Conservation (phyloP, 2,113 vertebrate genomes). For the Zosterops borbonicus region DNA sequence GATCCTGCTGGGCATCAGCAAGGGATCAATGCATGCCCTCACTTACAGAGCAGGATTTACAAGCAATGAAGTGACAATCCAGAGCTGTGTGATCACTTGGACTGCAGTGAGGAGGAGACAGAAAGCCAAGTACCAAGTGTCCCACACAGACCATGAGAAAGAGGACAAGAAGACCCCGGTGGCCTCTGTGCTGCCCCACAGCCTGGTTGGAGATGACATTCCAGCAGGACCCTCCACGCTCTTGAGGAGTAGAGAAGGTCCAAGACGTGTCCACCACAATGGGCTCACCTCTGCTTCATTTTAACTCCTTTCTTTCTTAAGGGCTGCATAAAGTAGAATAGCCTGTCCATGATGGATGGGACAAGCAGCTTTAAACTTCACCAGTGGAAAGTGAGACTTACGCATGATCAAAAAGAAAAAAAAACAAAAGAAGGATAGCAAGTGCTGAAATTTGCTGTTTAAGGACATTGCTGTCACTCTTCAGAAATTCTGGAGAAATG, state of each 20-base stretch:
- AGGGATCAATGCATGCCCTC: not conserved
- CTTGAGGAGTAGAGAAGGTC: accelerated
- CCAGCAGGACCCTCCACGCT: accelerated
- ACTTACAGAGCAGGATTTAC: not conserved
- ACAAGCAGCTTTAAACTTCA: not conserved
- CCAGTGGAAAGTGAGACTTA: not conserved
- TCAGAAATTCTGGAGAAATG: not conserved
- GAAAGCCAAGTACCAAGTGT: not conserved
- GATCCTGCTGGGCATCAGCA: not conserved
- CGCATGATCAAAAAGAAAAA: not conserved
- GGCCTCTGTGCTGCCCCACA: not conserved
- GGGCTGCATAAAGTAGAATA: not conserved
- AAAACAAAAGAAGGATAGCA: not conserved
- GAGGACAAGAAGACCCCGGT: not conserved
- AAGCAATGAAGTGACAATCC: not conserved
- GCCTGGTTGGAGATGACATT: not conserved
- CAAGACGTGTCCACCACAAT: accelerated
- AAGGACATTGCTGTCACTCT: not conserved
- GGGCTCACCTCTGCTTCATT: not conserved
- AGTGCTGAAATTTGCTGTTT: not conserved
- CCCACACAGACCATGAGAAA: not conserved
- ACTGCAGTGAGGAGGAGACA: not conserved
- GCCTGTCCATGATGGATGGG: not conserved
- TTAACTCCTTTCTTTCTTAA: not conserved
- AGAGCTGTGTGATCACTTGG: not conserved